Evolutionary conservation across 2,797 vertebrate genomes (phyloP), one percentile per base, ranked within the genome.

Genomic region (Semotilus atromaculatus): DNA sequence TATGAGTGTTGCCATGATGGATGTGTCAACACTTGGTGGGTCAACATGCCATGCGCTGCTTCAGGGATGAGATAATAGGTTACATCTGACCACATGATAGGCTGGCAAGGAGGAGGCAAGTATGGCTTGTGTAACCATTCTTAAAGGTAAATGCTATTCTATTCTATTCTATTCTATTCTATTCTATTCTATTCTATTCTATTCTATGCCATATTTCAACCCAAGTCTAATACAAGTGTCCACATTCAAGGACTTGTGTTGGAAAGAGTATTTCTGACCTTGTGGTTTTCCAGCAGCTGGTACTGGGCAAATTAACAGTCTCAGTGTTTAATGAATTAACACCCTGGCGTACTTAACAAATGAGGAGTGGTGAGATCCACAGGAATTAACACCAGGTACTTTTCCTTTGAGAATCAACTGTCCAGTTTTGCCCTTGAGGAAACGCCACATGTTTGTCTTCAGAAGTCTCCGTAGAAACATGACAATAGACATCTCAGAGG

Each of bases 251-350:
- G 21, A 74, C 38, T 21, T 23, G 43, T 23, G 51, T 70, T 60
- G 58, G 34, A 80, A 81, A 64, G 71, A 71, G 19, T 4, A 14
- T 26, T 70, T 66, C 67, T 81, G 81, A 87, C 88, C 90, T 86
- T 84, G 75, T 77, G 79, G 85, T 84, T 72, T 80, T 80, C 71
- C 89, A 89, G 89, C 89, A 92, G 90, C 89, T 91, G 90, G 84
- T 87, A 80, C 81, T 88, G 83, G 74, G 88, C 85, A 87, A 87
- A 92, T 93, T 88, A 91, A 89, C 91, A 86, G 87, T 23, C 55
- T 76, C 67, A 79, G 45, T 88, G 82, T 85, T 87, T 89, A 90
- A 93, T 90, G 90, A 93, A 90, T 92, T 91, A 94, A 92, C 91
- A 91, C 90, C 92, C 92, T 86, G 80, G 29, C 36, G 87, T 89